Conservation (phyloP, 2,797 vertebrate species). For the Emydoidea blandingii region DNA sequence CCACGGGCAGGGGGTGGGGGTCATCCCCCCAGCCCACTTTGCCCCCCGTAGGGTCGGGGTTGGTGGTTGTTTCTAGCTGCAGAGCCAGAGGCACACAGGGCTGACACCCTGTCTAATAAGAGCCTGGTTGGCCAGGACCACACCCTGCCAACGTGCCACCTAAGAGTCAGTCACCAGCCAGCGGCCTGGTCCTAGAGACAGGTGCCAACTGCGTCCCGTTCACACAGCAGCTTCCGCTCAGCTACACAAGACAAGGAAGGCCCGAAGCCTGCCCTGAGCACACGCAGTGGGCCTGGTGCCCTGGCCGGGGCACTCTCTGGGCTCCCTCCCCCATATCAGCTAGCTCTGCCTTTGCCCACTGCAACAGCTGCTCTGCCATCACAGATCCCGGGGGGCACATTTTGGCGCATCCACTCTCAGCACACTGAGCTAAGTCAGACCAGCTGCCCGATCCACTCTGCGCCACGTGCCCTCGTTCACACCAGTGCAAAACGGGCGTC, state of each 20-base stretch:
- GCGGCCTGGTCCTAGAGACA: neutral
- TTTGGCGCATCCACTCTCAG: neutral
- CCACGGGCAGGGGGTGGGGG: accelerated
- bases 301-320: no score
- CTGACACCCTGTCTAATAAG: neutral
- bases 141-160: neutral
- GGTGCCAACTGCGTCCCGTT: neutral
- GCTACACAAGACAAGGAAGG: neutral
- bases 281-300: neutral
- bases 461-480: neutral
- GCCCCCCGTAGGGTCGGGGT: neutral
- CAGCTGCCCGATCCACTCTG: neutral
- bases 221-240: neutral
- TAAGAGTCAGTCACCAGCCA: neutral
- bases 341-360: neutral
- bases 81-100: neutral
- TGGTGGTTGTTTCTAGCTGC: neutral
- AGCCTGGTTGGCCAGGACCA: neutral
- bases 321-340: no score
- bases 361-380: neutral
- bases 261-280: neutral
- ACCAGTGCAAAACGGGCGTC: neutral
- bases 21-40: neutral
- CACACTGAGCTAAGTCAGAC: neutral
- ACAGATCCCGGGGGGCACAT: neutral